Percentiles rank a stretch among this genome's conserved stretches.
Conservation (phyloP, 2,113 vertebrate genomes). For the Mobula birostris region DNA sequence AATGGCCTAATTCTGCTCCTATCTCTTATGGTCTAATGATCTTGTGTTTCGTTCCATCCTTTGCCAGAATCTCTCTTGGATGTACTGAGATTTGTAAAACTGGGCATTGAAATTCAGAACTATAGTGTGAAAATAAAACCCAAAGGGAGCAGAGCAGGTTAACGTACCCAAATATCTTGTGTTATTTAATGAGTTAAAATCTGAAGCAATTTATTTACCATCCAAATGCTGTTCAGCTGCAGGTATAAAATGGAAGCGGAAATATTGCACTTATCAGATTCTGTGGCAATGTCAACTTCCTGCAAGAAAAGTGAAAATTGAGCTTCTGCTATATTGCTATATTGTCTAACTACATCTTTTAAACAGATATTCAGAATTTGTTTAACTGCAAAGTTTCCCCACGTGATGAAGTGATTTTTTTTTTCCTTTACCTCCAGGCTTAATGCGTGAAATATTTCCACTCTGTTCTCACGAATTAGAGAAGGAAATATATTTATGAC, state of each 20-base stretch:
- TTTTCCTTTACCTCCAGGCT: no score
- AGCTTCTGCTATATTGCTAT: not conserved
- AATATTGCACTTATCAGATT: constrained; percentile 1
- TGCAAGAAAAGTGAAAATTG: constrained; percentile 23
- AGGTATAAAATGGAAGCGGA: not conserved
- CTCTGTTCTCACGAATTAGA: no score
- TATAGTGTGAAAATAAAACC: not conserved
- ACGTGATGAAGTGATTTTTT: not conserved
- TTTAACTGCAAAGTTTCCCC: not conserved
- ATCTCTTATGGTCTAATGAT: no score
- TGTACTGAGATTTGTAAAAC: not conserved
- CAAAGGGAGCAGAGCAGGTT: not conserved
- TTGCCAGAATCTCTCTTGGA: not conserved
- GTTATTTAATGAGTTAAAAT: not conserved
- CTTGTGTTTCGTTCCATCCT: no score
- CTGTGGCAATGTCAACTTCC: not conserved
- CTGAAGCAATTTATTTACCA: not conserved
- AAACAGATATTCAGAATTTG: not conserved
- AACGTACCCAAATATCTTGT: not conserved
- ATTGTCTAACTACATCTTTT: not conserved
- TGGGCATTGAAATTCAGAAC: not conserved
- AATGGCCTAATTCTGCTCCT: no score
- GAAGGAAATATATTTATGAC: not conserved
- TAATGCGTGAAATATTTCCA: not conserved
- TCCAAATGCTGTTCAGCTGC: not conserved